A percentile compares a stretch with the other conserved stretches of the same genome.
phyloP scores from a whole-genome alignment of 2,113 vertebrate genomes.

The Gymnocephalus cernua region DNA sequence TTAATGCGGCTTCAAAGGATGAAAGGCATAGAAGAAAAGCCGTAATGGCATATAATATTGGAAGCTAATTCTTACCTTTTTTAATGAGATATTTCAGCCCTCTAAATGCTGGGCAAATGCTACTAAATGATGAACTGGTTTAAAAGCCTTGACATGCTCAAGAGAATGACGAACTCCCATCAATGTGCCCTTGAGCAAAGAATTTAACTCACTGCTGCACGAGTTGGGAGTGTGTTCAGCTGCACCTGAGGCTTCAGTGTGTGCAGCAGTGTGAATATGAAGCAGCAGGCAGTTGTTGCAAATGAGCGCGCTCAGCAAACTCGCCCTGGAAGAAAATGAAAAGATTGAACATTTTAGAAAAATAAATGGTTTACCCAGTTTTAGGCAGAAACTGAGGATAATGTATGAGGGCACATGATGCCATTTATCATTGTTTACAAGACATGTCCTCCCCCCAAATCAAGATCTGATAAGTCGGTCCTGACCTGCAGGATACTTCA shows the following conservation, averaged over 20 bases:
- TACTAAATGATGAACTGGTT: neutral
- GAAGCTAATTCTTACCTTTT: neutral
- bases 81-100: neutral
- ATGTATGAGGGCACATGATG: constrained; percentile 32
- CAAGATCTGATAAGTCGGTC: constrained; percentile 65
- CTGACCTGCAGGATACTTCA: constrained; percentile 65
- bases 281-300: constrained; percentile 26
- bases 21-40: neutral
- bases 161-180: constrained; percentile 3
- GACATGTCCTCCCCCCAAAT: constrained; percentile 59
- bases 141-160: neutral
- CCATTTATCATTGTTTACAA: constrained; percentile 70
- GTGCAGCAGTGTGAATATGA: constrained; percentile 25
- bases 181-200: constrained; percentile 18
- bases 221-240: constrained; percentile 3
- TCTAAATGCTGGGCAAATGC: neutral
- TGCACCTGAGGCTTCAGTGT: constrained; percentile 23
- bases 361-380: constrained; percentile 30
- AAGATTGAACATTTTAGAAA: constrained; percentile 2
- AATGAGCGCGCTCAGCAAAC: constrained; percentile 26
- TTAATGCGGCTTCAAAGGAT: neutral
- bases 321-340: constrained; percentile 20
- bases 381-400: constrained; percentile 45
- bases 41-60: no score
- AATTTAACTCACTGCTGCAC: neutral